Percentiles rank a stretch among this genome's conserved stretches.
Conservation (phyloP, 1,140 invertebrate genomes). For the Alviniconcha marisindica region DNA sequence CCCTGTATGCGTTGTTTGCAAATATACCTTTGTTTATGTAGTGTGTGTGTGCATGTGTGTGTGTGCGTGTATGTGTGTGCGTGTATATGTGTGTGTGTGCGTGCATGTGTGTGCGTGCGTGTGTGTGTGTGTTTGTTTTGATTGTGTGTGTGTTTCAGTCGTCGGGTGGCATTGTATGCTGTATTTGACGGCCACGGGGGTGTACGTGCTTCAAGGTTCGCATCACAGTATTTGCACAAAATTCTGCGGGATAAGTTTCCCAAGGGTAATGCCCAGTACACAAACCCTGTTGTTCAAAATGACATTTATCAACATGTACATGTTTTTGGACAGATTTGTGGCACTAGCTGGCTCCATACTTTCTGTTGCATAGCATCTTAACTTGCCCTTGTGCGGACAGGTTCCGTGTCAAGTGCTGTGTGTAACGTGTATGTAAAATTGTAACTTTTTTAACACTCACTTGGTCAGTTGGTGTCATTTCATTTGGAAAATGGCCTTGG, state of each 20-base stretch:
- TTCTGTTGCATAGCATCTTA: no score
- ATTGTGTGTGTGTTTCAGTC: slow-evolving; percentile 64
- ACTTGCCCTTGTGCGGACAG: background rate
- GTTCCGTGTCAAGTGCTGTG: background rate
- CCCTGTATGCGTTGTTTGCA: no score
- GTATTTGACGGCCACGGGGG: slow-evolving; percentile 79
- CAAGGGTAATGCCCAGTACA: slow-evolving; percentile 72
- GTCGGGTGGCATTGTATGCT: slow-evolving; percentile 72
- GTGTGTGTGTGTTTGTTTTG: background rate
- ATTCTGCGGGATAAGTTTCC: slow-evolving; percentile 75
- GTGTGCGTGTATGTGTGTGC: background rate
- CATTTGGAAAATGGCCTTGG: no score
- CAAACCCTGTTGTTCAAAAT: background rate
- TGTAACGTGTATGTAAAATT: background rate
- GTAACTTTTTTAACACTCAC: no score
- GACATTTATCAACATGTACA: background rate
- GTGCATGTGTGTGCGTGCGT: background rate
- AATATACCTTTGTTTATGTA: background rate
- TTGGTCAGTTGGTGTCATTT: no score
- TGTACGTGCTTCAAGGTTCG: slow-evolving; percentile 76
- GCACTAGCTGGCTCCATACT: no score
- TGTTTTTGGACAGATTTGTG: no score
- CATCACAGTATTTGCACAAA: slow-evolving; percentile 75
- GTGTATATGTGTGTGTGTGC: slow-evolving; percentile 3
- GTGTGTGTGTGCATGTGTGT: slow-evolving; percentile 16